These are phyloP conservation scores for Trematomus bernacchii DNA, from an alignment of 2,797 vertebrate species.

Conservation along the genomic window DNA sequence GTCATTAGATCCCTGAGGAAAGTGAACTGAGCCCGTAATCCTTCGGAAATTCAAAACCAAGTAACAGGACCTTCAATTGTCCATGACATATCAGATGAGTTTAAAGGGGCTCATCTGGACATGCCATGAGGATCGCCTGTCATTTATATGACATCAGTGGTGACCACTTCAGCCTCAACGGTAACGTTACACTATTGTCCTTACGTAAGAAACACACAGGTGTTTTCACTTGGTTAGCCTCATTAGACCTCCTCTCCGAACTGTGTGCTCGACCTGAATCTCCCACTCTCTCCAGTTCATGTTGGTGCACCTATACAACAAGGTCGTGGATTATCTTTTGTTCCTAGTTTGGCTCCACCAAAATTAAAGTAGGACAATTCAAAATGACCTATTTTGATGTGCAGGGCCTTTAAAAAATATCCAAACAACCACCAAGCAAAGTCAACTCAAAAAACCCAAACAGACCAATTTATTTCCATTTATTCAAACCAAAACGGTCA, in stretches of 20 bases:
- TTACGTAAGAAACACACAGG: background rate
- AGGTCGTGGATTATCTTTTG: background rate
- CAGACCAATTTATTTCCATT: background rate
- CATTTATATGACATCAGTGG: slow-evolving; percentile 39
- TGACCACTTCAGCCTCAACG: slow-evolving; percentile 7
- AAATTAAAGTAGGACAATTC: background rate
- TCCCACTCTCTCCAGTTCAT: background rate
- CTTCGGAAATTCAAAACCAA: slow-evolving; percentile 45
- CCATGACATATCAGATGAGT: slow-evolving; percentile 32
- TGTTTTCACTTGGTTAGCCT: slow-evolving; percentile 5
- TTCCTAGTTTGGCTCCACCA: background rate
- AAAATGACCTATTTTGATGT: background rate
- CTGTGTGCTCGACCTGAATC: slow-evolving; percentile 1
- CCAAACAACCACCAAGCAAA: background rate
- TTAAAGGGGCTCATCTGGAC: slow-evolving; percentile 32
- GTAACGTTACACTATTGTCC: slow-evolving; percentile 10
- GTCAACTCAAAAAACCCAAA: background rate
- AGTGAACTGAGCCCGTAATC: slow-evolving; percentile 37
- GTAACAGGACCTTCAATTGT: slow-evolving; percentile 44
- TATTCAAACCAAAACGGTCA: background rate
- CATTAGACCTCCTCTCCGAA: background rate
- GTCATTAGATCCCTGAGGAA: slow-evolving; percentile 33
- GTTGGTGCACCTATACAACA: slow-evolving; percentile 6
- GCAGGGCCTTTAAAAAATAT: background rate
- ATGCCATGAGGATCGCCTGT: slow-evolving; percentile 27